Evolutionary conservation across 92 coral and sea anemone genomes (phyloP).

Genomic region (Parazoanthus atlanticus): DNA sequence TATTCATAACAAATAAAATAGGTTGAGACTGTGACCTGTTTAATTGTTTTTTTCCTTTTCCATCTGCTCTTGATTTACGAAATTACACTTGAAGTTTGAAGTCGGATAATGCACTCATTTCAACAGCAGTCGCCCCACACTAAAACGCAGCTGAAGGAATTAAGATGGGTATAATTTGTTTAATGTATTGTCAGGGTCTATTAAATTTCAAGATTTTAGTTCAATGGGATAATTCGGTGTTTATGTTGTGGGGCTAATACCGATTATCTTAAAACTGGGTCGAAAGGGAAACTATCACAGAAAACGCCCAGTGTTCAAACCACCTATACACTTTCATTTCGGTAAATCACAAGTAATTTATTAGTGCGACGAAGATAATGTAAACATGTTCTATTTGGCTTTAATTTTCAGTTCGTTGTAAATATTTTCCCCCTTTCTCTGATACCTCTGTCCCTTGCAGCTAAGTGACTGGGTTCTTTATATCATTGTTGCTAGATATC

Average conservation of each 20-base stretch:
- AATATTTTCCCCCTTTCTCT: not conserved
- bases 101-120: not conserved
- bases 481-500: conserved; percentile 76
- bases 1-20: conserved; percentile 9
- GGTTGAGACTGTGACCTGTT: not conserved
- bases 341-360: not conserved
- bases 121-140: not conserved
- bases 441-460: not conserved
- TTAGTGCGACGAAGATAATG: not conserved
- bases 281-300: not conserved
- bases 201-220: not conserved
- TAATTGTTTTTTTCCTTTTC: not conserved
- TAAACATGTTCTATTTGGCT: not conserved
- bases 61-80: conserved; percentile 12
- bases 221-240: not conserved
- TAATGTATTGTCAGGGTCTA: not conserved
- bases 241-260: not conserved
- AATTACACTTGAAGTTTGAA: conserved; percentile 6
- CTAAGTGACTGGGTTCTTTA: not conserved
- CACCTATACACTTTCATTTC: not conserved
- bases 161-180: not conserved
- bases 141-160: not conserved
- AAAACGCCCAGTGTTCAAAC: not conserved
- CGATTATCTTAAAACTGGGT: not conserved
- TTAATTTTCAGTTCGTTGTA: not conserved